Conservation (phyloP, 2,113 vertebrate species). For the Spea multiplicata region DNA sequence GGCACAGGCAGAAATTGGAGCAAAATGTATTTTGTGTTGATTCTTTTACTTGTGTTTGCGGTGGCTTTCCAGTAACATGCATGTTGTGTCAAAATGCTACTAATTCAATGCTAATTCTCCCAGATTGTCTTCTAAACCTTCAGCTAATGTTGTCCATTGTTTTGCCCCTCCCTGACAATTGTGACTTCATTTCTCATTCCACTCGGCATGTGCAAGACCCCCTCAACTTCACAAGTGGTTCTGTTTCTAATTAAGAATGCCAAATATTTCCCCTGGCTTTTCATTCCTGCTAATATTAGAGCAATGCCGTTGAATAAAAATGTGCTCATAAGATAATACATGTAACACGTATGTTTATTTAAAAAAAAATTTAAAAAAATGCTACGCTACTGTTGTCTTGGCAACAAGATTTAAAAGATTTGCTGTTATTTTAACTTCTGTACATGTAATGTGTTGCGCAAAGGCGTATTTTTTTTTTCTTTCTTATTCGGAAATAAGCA, state of each 20-base stretch:
- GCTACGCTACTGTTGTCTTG: too few relatives aligned
- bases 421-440: too few relatives aligned
- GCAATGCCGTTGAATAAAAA: slow-evolving; percentile 63
- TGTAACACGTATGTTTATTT: too few relatives aligned
- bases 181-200: slow-evolving; percentile 55
- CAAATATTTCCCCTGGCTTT: slow-evolving; percentile 67
- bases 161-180: slow-evolving; percentile 55
- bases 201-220: slow-evolving; percentile 56
- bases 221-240: slow-evolving; percentile 68
- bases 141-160: slow-evolving; percentile 48
- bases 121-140: slow-evolving; percentile 47
- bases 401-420: too few relatives aligned
- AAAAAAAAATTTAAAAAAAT: too few relatives aligned
- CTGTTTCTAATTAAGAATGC: slow-evolving; percentile 71
- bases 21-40: slow-evolving; percentile 73
- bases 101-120: slow-evolving; percentile 41
- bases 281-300: slow-evolving; percentile 69
- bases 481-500: too few relatives aligned
- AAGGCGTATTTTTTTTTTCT: too few relatives aligned
- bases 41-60: slow-evolving; percentile 59
- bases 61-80: slow-evolving; percentile 50
- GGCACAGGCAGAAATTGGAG: slow-evolving; percentile 65
- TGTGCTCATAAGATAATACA: too few relatives aligned
- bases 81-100: slow-evolving; percentile 50
- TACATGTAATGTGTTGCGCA: too few relatives aligned